Conservation (phyloP, 2,113 vertebrate species). For the Mystacornis crossleyi region DNA sequence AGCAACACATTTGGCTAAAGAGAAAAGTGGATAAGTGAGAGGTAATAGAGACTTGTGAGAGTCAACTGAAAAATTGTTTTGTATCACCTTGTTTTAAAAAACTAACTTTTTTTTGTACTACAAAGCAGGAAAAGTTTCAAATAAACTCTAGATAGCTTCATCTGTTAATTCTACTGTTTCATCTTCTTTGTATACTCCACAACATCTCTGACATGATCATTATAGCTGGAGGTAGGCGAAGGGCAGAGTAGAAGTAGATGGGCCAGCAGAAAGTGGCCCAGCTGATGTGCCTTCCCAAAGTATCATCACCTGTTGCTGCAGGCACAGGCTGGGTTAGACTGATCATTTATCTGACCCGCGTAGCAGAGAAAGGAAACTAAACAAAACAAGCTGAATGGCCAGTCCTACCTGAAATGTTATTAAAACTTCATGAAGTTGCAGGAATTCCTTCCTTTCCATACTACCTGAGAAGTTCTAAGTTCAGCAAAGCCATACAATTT, state of each 20-base stretch:
- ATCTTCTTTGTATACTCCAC: fast-evolving
- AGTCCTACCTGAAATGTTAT: not conserved
- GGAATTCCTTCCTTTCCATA: not conserved
- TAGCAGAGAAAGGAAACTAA: not conserved
- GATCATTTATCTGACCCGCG: not conserved
- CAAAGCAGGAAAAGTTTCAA: not conserved
- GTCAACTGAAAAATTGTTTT: not conserved
- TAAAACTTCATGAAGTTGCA: not conserved
- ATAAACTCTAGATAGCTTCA: not conserved
- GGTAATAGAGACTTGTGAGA: not conserved
- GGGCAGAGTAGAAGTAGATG: not conserved
- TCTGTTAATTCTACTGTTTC: not conserved
- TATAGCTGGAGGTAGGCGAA: not conserved
- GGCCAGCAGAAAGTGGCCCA: not conserved
- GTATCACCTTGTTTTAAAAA: not conserved
- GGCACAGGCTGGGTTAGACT: not conserved
- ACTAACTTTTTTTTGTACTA: not conserved
- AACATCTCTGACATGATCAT: not conserved
- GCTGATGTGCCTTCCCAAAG: not conserved
- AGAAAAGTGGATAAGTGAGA: not conserved
- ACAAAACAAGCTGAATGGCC: not conserved
- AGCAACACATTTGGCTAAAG: not conserved
- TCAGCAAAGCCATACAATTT: not conserved
- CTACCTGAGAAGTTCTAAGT: not conserved
- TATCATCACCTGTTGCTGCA: fast-evolving